A percentile compares a stretch with the other conserved stretches of the same genome.
Conservation (phyloP, 2,888 invertebrate species). For the Agrochola circellaris region DNA sequence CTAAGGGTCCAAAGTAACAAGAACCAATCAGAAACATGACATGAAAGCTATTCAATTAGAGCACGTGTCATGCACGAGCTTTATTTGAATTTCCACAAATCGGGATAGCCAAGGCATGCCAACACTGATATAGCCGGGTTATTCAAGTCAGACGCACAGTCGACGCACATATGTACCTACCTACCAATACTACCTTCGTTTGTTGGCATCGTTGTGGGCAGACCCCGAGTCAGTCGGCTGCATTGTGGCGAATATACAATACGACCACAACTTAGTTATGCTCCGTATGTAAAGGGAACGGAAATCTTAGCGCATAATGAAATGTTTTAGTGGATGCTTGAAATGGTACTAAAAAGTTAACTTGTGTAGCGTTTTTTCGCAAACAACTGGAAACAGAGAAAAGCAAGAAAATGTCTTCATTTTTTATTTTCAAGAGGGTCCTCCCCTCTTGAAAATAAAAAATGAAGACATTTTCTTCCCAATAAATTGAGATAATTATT, state of each 20-base stretch:
- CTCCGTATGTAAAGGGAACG: constrained; percentile 10
- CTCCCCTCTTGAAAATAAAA: too few species aligned
- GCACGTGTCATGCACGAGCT: neutral
- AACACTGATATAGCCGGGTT: too few species aligned
- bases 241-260: constrained; percentile 55
- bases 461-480: too few species aligned
- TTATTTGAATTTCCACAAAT: neutral
- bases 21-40: too few species aligned
- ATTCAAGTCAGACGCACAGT: neutral
- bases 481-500: constrained; percentile 13
- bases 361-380: too few species aligned
- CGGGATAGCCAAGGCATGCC: neutral
- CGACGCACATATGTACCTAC: neutral
- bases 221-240: constrained; percentile 16
- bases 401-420: neutral
- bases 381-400: too few species aligned
- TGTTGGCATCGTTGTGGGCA: constrained; percentile 19
- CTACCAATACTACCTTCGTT: neutral
- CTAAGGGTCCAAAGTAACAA: too few species aligned
- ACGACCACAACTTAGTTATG: constrained; percentile 40
- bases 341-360: too few species aligned
- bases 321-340: neutral
- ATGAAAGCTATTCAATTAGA: too few species aligned
- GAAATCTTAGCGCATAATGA: constrained; percentile 3
- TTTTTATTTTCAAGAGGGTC: too few species aligned